These are phyloP conservation scores for Panagrolaimus sp. DNA, from an alignment of 1,140 invertebrate genomes.

Conservation along the genomic window DNA sequence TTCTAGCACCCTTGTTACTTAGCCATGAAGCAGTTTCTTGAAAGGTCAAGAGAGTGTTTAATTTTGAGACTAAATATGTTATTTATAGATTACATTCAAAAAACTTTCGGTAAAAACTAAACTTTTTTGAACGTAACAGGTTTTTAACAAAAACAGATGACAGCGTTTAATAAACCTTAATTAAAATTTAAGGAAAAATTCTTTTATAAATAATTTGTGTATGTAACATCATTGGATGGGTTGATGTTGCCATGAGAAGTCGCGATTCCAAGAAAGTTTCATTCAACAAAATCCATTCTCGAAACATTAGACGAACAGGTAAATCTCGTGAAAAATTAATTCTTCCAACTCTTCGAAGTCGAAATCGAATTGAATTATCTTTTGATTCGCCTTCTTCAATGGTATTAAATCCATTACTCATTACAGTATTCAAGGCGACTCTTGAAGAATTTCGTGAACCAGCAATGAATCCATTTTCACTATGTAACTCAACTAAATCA, in stretches of 20 bases:
- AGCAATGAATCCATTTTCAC: slow-evolving; percentile 51
- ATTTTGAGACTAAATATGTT: too few species aligned
- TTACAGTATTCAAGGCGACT: slow-evolving; percentile 55
- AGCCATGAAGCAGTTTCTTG: too few species aligned
- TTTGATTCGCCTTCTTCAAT: slow-evolving; percentile 45
- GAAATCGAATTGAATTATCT: slow-evolving; percentile 45
- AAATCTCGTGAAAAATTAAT: slow-evolving; percentile 57
- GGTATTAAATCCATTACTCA: slow-evolving; percentile 57
- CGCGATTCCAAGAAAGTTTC: slow-evolving; percentile 50
- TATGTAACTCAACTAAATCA: slow-evolving; percentile 51
- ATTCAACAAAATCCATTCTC: slow-evolving; percentile 54
- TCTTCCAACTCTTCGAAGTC: slow-evolving; percentile 47
- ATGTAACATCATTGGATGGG: slow-evolving; percentile 50
- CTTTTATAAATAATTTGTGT: slow-evolving; percentile 54
- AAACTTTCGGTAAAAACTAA: too few species aligned
- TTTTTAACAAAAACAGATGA: too few species aligned
- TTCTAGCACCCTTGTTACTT: too few species aligned
- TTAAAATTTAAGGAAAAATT: slow-evolving; percentile 47
- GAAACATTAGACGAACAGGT: slow-evolving; percentile 54
- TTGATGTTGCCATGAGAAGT: slow-evolving; percentile 49
- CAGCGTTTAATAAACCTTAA: too few species aligned
- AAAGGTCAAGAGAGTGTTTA: too few species aligned
- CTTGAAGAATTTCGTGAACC: slow-evolving; percentile 33
- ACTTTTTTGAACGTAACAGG: too few species aligned
- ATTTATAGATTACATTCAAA: too few species aligned